Evolutionary conservation across 1,140 invertebrate genomes (phyloP), one percentile per base, ranked within the genome.

Genomic region (Oscheius sp.): DNA sequence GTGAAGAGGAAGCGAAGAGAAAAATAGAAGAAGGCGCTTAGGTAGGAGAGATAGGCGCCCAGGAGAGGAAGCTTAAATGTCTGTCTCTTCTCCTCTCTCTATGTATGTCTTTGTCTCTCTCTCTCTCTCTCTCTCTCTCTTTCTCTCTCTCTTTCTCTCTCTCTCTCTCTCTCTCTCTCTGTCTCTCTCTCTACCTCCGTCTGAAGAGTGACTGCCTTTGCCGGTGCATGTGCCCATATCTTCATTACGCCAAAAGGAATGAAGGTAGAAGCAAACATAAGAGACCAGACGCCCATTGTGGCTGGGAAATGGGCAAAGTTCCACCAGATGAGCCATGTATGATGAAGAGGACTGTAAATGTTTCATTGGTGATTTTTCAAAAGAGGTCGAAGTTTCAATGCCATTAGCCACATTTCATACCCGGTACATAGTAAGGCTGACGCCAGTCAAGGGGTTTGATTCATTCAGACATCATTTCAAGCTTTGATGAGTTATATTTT

Each of bases 261-360:
- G 31, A 85, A 34, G 3, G 83, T 83, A n/a, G 83, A 84, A 18
- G 63, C 20, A 66, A 78, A 79, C 83, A 83, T 84, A 7, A 76
- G 31, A 2, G 63, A 15, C 81, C 81, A 83, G 13, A 79, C 73
- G 29, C 68, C 63, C 58, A 83, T 38, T 18, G 81, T 83, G 20
- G 62, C 46, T 3, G 77, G 77, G 31, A 83, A 66, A 38, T 83
- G 76, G 20, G 62, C 34, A 36, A 83, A 83, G 55, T 83, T 83
- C 81, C 81, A 83, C 28, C 67, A 72, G 26, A 83, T 78, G 0
- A 83, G 70, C 81, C 81, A 85, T 3, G 77, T 74, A 46, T 81
- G 79, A 45, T 80, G 34, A 0, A 80, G 49, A 4, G 80, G 79
- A 42, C 78, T 79, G 31, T 69, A 82, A 79, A 23, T 18, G 31